phyloP scores from a whole-genome alignment of 2,797 vertebrate genomes.

The Anisognathus igniventris region DNA sequence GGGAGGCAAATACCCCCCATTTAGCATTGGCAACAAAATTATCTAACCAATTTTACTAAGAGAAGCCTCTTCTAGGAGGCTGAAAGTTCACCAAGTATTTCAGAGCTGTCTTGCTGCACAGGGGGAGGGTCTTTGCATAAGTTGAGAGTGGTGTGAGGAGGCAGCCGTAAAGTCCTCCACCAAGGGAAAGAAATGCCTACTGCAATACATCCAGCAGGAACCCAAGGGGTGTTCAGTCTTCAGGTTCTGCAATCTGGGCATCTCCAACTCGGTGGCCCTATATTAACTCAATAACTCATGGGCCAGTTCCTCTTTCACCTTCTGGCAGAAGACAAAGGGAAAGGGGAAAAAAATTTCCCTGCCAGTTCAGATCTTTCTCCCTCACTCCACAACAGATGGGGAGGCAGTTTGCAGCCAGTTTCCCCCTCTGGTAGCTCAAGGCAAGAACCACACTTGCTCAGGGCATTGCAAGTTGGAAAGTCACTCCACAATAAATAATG shows the following conservation, averaged over 20 bases:
- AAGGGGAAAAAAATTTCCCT: background rate
- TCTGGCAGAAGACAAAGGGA: conserved; percentile 20
- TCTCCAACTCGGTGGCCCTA: background rate
- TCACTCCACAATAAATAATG: conserved; percentile 46
- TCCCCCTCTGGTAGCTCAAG: conserved; percentile 55
- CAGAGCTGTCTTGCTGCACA: accelerated
- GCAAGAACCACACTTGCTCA: background rate
- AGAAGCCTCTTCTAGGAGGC: background rate
- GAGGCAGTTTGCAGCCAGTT: conserved; percentile 55
- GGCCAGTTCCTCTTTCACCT: conserved; percentile 9
- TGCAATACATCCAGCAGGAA: background rate
- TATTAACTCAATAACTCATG: conserved; percentile 28
- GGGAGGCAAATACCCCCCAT: background rate
- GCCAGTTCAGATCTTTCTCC: conserved; percentile 10
- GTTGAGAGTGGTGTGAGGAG: background rate
- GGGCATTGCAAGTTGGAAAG: conserved; percentile 44
- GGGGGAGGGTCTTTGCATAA: background rate
- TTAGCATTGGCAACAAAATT: background rate
- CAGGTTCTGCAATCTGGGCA: background rate
- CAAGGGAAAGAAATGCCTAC: background rate
- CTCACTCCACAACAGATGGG: conserved; percentile 42
- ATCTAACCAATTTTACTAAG: background rate
- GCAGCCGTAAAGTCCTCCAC: background rate
- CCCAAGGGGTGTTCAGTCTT: background rate
- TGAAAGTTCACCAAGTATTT: background rate